Conservation (phyloP, 2,113 vertebrate species). For the Hystrix cristata region DNA sequence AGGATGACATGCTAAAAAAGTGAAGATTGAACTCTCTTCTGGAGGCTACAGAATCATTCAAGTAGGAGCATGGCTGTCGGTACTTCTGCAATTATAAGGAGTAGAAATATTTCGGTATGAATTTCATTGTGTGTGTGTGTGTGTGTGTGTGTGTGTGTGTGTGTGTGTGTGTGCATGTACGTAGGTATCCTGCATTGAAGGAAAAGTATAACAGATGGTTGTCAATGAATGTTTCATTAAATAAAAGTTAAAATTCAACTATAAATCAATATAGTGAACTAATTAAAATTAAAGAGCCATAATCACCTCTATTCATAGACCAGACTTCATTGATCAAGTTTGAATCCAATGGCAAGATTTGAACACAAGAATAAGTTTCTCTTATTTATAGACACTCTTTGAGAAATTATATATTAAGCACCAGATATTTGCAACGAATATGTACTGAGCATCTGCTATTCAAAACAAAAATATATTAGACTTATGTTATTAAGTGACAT, state of each 20-base stretch:
- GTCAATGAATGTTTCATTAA: neutral
- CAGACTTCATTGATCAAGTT: neutral
- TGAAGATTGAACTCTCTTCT: neutral
- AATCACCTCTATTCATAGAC: neutral
- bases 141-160: neutral
- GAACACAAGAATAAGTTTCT: neutral
- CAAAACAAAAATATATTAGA: slow-evolving; percentile 37
- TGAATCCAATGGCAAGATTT: slow-evolving; percentile 15
- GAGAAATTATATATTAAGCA: neutral
- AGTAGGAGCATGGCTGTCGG: fast-evolving
- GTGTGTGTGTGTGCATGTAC: neutral
- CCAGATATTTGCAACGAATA: neutral
- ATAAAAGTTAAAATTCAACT: slow-evolving; percentile 14
- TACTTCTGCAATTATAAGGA: neutral
- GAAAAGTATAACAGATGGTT: neutral
- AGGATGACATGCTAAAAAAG: neutral
- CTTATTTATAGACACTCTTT: neutral
- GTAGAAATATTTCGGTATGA: neutral
- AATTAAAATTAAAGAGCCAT: slow-evolving; percentile 39
- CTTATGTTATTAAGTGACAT: neutral
- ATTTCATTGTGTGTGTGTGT: neutral
- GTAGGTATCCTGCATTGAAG: neutral
- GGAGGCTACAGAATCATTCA: neutral
- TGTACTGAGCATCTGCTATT: neutral
- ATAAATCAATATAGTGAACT: neutral